These are phyloP conservation scores for Xerus inauris DNA, from an alignment of 2,113 vertebrate species.

Conservation along the genomic window DNA sequence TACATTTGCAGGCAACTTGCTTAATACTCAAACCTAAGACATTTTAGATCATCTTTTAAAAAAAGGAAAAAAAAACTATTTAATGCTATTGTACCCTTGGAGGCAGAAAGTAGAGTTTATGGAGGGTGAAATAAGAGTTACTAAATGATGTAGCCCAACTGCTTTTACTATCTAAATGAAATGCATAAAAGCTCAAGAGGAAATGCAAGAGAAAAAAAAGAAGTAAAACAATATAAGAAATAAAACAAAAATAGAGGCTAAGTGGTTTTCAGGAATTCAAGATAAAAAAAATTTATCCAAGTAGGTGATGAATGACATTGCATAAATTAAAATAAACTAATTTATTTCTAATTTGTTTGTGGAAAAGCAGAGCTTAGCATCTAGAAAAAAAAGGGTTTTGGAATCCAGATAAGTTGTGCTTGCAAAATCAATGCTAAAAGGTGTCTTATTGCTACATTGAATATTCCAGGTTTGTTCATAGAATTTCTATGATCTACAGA, in stretches of 20 bases:
- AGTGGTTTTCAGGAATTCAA: neutral
- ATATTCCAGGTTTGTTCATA: neutral
- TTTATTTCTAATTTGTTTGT: neutral
- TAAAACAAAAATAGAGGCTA: neutral
- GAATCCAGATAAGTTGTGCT: neutral
- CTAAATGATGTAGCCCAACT: slow-evolving; percentile 42
- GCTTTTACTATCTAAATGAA: slow-evolving; percentile 58
- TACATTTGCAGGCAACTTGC: slow-evolving; percentile 10
- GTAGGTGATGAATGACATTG: neutral
- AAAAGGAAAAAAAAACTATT: neutral
- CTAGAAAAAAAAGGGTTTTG: neutral
- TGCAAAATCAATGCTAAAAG: neutral
- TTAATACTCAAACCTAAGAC: slow-evolving; percentile 63
- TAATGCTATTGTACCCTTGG: slow-evolving; percentile 38
- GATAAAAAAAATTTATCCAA: slow-evolving; percentile 27
- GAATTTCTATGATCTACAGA: neutral
- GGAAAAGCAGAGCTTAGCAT: neutral
- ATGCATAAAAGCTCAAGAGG: slow-evolving; percentile 32
- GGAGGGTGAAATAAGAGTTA: slow-evolving; percentile 77
- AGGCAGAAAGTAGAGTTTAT: slow-evolving; percentile 64
- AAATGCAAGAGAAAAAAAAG: neutral
- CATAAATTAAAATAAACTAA: slow-evolving; percentile 10
- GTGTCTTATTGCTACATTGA: neutral
- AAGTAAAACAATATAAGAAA: neutral
- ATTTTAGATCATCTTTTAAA: slow-evolving; percentile 48